A percentile compares a stretch with the other conserved stretches of the same genome.
These are phyloP conservation scores for Drosophila nigromelanica DNA, from an alignment of 1,140 invertebrate genomes.

Conservation along the genomic window DNA sequence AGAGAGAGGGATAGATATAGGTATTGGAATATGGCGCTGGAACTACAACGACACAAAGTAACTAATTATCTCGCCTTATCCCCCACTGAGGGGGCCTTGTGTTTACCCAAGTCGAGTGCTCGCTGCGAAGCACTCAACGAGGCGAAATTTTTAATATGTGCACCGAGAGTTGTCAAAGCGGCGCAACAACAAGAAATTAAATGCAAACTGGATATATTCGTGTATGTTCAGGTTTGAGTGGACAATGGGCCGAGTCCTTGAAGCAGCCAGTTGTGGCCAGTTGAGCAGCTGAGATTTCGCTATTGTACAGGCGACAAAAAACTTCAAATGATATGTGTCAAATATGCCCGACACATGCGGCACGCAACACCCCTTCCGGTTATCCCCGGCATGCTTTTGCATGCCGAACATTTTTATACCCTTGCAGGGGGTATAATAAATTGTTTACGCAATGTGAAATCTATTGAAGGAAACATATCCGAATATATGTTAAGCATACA, in stretches of 20 bases:
- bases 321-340: constrained; percentile 76
- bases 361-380: constrained; percentile 11
- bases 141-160: constrained; percentile 55
- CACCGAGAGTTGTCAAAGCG: constrained; percentile 11
- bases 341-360: constrained; percentile 56
- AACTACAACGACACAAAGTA: constrained; percentile 74
- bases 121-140: constrained; percentile 41
- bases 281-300: not conserved
- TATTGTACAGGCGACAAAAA: constrained; percentile 40
- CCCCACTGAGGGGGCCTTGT: constrained; percentile 30
- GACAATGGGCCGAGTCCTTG: constrained; percentile 45
- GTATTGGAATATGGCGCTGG: constrained; percentile 3
- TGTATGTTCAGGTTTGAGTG: constrained; percentile 57
- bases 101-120: constrained; percentile 54
- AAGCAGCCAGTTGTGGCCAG: constrained; percentile 7
- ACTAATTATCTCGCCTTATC: constrained; percentile 80
- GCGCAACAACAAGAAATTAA: constrained; percentile 43
- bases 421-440: not conserved
- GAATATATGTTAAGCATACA: too few species aligned
- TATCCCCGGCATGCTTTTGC: constrained; percentile 15
- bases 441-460: too few species aligned
- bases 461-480: too few species aligned
- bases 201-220: constrained; percentile 62
- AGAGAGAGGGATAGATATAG: too few species aligned
- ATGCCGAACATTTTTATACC: constrained; percentile 4